Evolutionary conservation across 2,888 invertebrate genomes (phyloP).

Genomic region (Adelognathus sp.): DNA sequence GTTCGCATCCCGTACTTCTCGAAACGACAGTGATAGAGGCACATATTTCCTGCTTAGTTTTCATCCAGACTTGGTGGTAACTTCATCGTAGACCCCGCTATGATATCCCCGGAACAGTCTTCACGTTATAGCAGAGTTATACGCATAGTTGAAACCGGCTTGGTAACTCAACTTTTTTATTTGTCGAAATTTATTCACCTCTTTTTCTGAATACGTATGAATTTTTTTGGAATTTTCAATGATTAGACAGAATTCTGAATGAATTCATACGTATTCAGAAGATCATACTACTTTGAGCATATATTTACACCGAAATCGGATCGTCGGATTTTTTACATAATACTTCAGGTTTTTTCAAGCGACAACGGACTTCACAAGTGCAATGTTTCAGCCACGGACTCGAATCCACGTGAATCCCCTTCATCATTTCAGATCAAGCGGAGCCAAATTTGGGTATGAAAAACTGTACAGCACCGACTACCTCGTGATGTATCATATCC

Average conservation of each 20-base stretch:
- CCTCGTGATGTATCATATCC: neutral
- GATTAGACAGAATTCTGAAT: too few species aligned
- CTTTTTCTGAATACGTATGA: too few species aligned
- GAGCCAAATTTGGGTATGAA: neutral
- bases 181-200: too few species aligned
- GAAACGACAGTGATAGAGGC: slow-evolving; percentile 26
- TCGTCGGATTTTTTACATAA: too few species aligned
- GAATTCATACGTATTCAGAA: too few species aligned
- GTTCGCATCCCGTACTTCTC: neutral
- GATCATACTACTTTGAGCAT: neutral
- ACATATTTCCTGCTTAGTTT: slow-evolving; percentile 43
- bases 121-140: neutral
- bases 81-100: slow-evolving; percentile 1
- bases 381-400: too few species aligned
- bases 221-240: too few species aligned
- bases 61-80: slow-evolving; percentile 16
- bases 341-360: too few species aligned
- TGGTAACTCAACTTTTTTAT: neutral
- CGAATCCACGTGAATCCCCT: too few species aligned
- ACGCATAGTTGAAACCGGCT: neutral
- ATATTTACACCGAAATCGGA: neutral
- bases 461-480: neutral
- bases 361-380: too few species aligned
- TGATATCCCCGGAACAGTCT: slow-evolving; percentile 13
- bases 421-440: too few species aligned